A percentile compares a stretch with the other conserved stretches of the same genome.
Evolutionary conservation across 2,888 invertebrate species (phyloP).

Genomic region (Pemphredon lugubris): DNA sequence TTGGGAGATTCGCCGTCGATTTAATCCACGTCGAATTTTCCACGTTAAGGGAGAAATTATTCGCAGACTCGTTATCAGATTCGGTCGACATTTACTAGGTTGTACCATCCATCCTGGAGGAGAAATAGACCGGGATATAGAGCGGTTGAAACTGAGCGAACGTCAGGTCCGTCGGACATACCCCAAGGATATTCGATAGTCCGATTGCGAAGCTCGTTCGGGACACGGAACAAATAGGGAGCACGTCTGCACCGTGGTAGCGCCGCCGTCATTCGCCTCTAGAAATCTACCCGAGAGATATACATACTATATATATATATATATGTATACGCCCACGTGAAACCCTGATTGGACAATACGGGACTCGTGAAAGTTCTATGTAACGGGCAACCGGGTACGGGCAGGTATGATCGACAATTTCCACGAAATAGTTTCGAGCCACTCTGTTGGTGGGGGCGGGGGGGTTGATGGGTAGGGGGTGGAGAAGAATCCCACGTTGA

Average conservation of each 20-base stretch:
- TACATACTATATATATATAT: no score
- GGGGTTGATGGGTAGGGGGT: no score
- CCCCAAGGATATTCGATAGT: conserved; percentile 61
- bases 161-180: conserved; percentile 56
- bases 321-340: conserved; percentile 3
- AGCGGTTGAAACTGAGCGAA: conserved; percentile 52
- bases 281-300: background rate
- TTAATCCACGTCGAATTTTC: no score
- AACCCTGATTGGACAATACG: conserved; percentile 25
- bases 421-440: conserved; percentile 1
- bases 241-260: conserved; percentile 6
- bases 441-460: background rate
- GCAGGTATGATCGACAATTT: conserved; percentile 9
- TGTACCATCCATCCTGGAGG: conserved; percentile 36
- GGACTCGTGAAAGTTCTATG: background rate
- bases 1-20: background rate
- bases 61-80: conserved; percentile 12
- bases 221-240: conserved; percentile 44
- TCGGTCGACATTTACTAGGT: conserved; percentile 12
- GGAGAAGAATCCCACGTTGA: conserved; percentile 48
- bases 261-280: background rate
- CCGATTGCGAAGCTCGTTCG: conserved; percentile 35
- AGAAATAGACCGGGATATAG: conserved; percentile 22
- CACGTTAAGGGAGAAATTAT: no score
- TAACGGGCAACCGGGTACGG: background rate